Evolutionary conservation across 2,888 invertebrate genomes (phyloP).

Genomic region (Strigamia maritima): DNA sequence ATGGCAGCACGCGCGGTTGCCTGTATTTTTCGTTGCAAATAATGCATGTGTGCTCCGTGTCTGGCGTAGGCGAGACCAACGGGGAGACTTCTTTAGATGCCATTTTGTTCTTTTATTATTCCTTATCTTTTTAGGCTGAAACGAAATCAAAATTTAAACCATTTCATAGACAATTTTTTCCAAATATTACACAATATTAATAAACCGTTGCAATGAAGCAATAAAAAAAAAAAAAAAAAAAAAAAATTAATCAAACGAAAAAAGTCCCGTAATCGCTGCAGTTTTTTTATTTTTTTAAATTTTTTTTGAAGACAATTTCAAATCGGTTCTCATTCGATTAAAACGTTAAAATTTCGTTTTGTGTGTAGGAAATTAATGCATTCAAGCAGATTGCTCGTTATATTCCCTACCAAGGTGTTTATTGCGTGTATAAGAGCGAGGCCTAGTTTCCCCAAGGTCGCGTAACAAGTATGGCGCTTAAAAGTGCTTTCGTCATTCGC

Average conservation of each 20-base stretch:
- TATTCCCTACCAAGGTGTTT: background rate
- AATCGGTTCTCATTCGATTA: background rate
- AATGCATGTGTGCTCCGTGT: slow-evolving; percentile 41
- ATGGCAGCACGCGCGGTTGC: slow-evolving; percentile 82
- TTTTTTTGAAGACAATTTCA: too few species aligned
- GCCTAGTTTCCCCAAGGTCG: slow-evolving; percentile 10
- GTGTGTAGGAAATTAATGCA: background rate
- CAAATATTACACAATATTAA: background rate
- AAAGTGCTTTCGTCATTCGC: slow-evolving; percentile 15
- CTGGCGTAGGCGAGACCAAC: slow-evolving; percentile 35
- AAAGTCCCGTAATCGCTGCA: too few species aligned
- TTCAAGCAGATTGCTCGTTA: background rate
- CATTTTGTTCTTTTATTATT: slow-evolving; percentile 31
- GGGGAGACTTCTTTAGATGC: slow-evolving; percentile 40
- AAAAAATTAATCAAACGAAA: too few species aligned
- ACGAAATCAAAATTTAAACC: background rate
- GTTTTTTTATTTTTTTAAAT: too few species aligned
- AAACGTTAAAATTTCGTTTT: background rate
- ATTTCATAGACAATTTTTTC: background rate
- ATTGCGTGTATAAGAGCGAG: slow-evolving; percentile 15
- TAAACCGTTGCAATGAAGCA: background rate
- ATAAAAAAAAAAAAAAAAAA: too few species aligned
- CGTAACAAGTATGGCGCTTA: slow-evolving; percentile 15
- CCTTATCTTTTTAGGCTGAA: background rate
- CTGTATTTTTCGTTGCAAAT: slow-evolving; percentile 60